Base-by-base conservation (phyloP, 2,113 vertebrate genomes). In the Enhydra lutris region DNA sequence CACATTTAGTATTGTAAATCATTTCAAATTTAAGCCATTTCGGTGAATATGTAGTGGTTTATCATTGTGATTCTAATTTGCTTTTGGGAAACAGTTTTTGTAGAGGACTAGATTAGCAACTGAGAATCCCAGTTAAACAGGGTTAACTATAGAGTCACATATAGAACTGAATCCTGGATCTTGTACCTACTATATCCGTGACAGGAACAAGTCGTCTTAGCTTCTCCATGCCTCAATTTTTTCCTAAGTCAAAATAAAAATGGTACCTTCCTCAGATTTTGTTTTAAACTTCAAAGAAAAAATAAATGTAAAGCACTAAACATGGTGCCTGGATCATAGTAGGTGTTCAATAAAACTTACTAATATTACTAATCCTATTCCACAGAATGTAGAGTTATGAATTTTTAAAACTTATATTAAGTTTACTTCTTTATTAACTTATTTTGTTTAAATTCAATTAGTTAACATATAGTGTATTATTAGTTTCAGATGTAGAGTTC, bases 251-350 rank as follows among this genome's bases (percentile, higher is more conserved):
- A 69, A 26, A 67, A 78, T 29, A 61, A 69, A 92, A 92, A 63
- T 11, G 78, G 29, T 52, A 81, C 9, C 18, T 71, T 61, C 12
- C 23, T 71, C 3, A 20, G 24, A 79, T 69, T 85, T 95, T 91
- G 8, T 79, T 95, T 85, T 71, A 10, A 91, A 83, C 9, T 95
- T 87, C n/a, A 42, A 94, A 93, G 52, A 94, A 36, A 97, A 93
- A 81, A 82, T 82, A 59, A 95, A 86, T 55, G 2, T 81, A 65
- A 93, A 91, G 15, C 52, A n/a, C 9, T 21, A 81, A 85, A 47
- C 7, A 31, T 31, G 39, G 34, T 84, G 3, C 42, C 18, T 78
- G 3, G 6, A 63, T 91, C 42, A 89, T 29, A 85, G 26, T n/a
- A 74, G 74, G 15, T 47, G 2, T 61, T 97, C 61, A 74, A 55